phyloP scores from a whole-genome alignment of 2,797 vertebrate genomes.

The Oreonectes daqikongensis region DNA sequence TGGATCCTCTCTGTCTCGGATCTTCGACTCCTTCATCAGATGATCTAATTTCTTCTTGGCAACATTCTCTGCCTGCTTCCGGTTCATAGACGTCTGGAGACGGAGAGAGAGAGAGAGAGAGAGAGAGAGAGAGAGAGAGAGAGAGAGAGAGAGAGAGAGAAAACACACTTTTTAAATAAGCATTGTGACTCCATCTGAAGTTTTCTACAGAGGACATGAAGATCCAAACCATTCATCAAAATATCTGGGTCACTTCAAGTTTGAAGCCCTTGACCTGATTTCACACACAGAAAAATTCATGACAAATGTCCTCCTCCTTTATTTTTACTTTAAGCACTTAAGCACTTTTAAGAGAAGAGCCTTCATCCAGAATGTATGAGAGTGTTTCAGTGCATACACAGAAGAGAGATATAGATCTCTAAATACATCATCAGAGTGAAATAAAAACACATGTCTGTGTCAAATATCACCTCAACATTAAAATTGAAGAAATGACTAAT shows the following conservation, averaged over 20 bases:
- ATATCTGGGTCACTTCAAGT: not conserved
- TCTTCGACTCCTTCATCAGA: conserved; percentile 95
- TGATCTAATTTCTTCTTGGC: conserved; percentile 95
- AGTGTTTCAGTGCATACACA: not conserved
- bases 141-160: not conserved
- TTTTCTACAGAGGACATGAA: conserved; percentile 1
- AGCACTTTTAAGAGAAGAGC: not conserved
- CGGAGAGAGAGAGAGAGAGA: conserved; percentile 32
- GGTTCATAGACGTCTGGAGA: conserved; percentile 84
- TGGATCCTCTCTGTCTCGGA: conserved; percentile 90
- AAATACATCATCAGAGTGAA: no score
- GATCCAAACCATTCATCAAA: conserved; percentile 17
- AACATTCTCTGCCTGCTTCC: conserved; percentile 92
- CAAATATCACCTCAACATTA: no score
- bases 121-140: not conserved
- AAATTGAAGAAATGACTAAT: no score
- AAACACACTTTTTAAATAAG: not conserved
- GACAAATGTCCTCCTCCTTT: conserved; percentile 11
- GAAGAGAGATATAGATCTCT: not conserved
- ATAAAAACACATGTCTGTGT: no score
- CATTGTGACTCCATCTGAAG: not conserved
- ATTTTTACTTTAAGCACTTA: conserved; percentile 5
- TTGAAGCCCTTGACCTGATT: conserved; percentile 18
- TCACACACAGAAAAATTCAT: conserved; percentile 14
- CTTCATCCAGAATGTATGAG: conserved; percentile 32